phyloP scores from a whole-genome alignment of 2,888 invertebrate genomes.

The Aethes cnicana region DNA sequence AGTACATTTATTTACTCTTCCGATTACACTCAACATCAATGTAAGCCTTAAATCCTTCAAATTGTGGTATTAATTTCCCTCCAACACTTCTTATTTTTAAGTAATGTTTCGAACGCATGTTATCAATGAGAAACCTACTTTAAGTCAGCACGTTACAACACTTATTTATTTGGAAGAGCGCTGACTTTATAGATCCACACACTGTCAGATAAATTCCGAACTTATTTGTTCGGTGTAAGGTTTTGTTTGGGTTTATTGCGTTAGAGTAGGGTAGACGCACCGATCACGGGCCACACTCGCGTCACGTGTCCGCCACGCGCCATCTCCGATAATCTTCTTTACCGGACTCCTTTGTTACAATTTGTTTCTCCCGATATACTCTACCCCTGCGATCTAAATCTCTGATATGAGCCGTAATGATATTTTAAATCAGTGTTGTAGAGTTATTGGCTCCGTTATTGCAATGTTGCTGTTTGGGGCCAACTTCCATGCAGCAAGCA shows the following conservation, averaged over 20 bases:
- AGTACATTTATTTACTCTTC: constrained; percentile 75
- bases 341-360: constrained; percentile 77
- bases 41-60: constrained; percentile 78
- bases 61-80: constrained; percentile 82
- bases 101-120: constrained; percentile 46
- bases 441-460: constrained; percentile 55
- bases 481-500: constrained; percentile 13
- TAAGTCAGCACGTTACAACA: constrained; percentile 21
- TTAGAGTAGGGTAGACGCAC: constrained; percentile 55
- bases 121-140: constrained; percentile 21
- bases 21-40: constrained; percentile 75
- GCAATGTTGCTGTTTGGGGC: constrained; percentile 34
- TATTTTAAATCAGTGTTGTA: constrained; percentile 76
- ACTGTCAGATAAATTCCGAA: constrained; percentile 24
- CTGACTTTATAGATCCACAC: constrained; percentile 17
- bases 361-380: constrained; percentile 70
- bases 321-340: constrained; percentile 78
- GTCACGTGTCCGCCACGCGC: constrained; percentile 76
- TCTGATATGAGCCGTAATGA: constrained; percentile 77
- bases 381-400: constrained; percentile 66
- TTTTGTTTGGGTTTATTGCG: constrained; percentile 36
- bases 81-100: constrained; percentile 77
- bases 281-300: constrained; percentile 66
- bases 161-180: constrained; percentile 15
- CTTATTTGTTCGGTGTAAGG: constrained; percentile 24